Conservation (phyloP, 2,888 invertebrate genomes). For the Eulithis testata region DNA sequence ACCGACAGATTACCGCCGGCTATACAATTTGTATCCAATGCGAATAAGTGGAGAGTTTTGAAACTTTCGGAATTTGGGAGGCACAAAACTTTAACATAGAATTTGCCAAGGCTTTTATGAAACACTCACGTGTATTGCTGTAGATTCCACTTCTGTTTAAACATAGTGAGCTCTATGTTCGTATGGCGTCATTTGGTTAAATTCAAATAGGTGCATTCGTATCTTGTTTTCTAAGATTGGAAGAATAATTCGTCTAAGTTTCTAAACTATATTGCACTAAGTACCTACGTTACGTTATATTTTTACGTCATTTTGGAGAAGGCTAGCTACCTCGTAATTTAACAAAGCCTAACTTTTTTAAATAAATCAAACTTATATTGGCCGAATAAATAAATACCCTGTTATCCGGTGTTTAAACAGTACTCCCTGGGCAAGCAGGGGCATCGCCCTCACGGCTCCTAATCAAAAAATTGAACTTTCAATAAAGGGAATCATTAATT, state of each 20-base stretch:
- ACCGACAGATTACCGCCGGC: slow-evolving; percentile 62
- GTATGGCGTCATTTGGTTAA: too few species aligned
- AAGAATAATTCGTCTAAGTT: too few species aligned
- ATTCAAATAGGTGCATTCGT: too few species aligned
- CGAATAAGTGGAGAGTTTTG: slow-evolving; percentile 22
- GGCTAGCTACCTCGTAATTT: slow-evolving; percentile 8
- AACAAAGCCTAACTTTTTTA: slow-evolving; percentile 43
- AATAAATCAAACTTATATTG: slow-evolving; percentile 75
- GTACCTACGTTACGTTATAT: too few species aligned
- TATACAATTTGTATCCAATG: slow-evolving; percentile 58
- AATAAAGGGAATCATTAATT: slow-evolving; percentile 90
- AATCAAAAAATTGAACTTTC: slow-evolving; percentile 90
- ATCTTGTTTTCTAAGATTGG: too few species aligned
- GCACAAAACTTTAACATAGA: background rate
- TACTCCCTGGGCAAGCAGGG: slow-evolving; percentile 45
- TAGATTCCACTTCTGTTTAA: too few species aligned
- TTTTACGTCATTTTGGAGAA: too few species aligned
- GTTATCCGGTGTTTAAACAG: slow-evolving; percentile 82
- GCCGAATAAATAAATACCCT: slow-evolving; percentile 79
- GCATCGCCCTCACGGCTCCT: slow-evolving; percentile 61
- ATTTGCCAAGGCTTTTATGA: background rate
- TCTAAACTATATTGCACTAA: too few species aligned
- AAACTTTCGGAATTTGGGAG: slow-evolving; percentile 17
- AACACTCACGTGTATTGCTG: background rate
- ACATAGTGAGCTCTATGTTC: too few species aligned